Base-by-base conservation (phyloP, 2,797 vertebrate species). In the Bovichtus diacanthus region DNA sequence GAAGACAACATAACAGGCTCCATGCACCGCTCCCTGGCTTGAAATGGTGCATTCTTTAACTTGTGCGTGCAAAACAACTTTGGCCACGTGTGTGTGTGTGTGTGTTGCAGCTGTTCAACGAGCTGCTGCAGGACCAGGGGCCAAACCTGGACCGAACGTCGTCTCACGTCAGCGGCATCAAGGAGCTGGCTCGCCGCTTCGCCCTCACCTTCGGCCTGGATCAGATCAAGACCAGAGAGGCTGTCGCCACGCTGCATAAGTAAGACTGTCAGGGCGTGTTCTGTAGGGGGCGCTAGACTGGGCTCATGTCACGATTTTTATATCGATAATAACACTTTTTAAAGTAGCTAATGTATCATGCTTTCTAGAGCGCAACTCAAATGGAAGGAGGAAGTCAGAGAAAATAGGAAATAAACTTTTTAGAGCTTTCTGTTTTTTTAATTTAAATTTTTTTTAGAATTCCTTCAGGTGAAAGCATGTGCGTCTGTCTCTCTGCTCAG, bases 181-280 rank as follows among this genome's bases (percentile, higher is more conserved):
- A 99, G 89, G 98, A 99, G 87, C 90, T 99, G 89, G 98, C 98
- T 15, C 97, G 98, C 15, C 96, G 98, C 39, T 99, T 99, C 63
- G 98, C 98, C 55, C 98, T 99, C 84, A 99, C 98, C 6, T 99
- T 99, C 53, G 98, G 98, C 60, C 90, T 99, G 94, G 98, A 99
- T 90, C 98, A 99, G 93, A 99, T 99, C 93, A 99, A 99, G 93
- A 99, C 98, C 70, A 95, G 98, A 88, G 98, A 99, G 92, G 98
- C 98, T 5, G 98, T 99, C 46, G 98, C 98, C 39, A 99, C 98
- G 2, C 95, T 99, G 78, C 98, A 99, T 96, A 99, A 99, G 98
- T 99, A 92, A 96, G 97, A 93, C 50, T 1, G 25, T 0, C 2
- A 16, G 9, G 8, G 16, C 61, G 2, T 23, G 16, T n/a, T 10